Conservation (phyloP, 1,140 invertebrate species). For the Neodiprion virginianus region DNA sequence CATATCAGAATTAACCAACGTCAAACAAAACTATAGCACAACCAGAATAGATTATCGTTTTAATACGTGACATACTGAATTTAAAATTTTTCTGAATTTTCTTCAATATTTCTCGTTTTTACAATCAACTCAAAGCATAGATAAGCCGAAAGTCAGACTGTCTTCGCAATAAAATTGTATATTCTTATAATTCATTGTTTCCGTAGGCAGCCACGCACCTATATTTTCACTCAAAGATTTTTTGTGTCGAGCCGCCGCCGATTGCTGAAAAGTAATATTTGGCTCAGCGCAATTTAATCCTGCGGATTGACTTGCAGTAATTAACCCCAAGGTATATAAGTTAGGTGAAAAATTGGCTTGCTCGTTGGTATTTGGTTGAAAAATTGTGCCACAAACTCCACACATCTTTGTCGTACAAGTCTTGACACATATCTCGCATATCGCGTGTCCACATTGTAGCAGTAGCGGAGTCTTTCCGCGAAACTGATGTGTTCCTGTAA, state of each 20-base stretch:
- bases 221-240: constrained; percentile 24
- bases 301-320: constrained; percentile 15
- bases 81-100: no score
- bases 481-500: constrained; percentile 34
- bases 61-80: no score
- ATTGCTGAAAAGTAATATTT: constrained; percentile 36
- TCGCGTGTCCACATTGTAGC: constrained; percentile 54
- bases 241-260: constrained; percentile 19
- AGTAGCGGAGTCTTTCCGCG: constrained; percentile 44
- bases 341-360: constrained; percentile 36
- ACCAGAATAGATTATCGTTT: no score
- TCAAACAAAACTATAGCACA: no score
- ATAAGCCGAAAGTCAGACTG: no score
- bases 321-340: constrained; percentile 41
- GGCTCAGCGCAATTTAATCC: constrained; percentile 27
- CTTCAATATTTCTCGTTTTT: no score
- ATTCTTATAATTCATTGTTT: no score
- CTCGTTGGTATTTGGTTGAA: constrained; percentile 4
- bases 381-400: not conserved
- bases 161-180: no score
- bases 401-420: constrained; percentile 21
- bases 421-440: constrained; percentile 48
- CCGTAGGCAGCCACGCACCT: not conserved
- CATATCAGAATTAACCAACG: no score
- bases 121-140: no score